A percentile compares a stretch with the other conserved stretches of the same genome.
phyloP scores from a whole-genome alignment of 2,888 invertebrate species.

The Polyploca ridens region DNA sequence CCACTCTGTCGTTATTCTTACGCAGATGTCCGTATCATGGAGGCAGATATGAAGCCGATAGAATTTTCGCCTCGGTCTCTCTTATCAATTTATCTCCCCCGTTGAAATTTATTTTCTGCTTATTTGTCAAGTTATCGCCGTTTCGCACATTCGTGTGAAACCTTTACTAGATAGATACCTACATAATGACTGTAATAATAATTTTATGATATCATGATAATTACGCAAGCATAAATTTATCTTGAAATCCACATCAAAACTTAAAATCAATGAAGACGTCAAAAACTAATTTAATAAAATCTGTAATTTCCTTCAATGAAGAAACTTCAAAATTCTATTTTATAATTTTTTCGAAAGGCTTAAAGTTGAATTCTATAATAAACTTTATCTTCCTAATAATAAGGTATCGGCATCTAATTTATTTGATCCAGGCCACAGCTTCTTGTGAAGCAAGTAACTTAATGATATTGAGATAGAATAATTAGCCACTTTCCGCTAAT shows the following conservation, averaged over 20 bases:
- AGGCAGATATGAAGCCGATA: slow-evolving; percentile 58
- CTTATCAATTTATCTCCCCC: neutral
- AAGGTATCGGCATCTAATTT: slow-evolving; percentile 49
- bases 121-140: slow-evolving; percentile 3
- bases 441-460: slow-evolving; percentile 55
- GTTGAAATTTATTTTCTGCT: neutral
- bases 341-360: neutral
- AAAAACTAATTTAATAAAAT: neutral
- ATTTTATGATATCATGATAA: neutral
- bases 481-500: slow-evolving; percentile 76
- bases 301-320: neutral
- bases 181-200: neutral
- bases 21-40: slow-evolving; percentile 75
- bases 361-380: slow-evolving; percentile 24
- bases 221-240: neutral
- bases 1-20: slow-evolving; percentile 77
- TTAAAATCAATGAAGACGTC: neutral
- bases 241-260: neutral
- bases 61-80: slow-evolving; percentile 19
- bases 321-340: neutral
- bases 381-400: slow-evolving; percentile 38
- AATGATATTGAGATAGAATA: slow-evolving; percentile 76
- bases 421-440: slow-evolving; percentile 40
- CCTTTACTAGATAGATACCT: neutral
- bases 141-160: neutral